These are phyloP conservation scores for Harpalus rubripes DNA, from an alignment of 2,888 invertebrate genomes.

Conservation along the genomic window DNA sequence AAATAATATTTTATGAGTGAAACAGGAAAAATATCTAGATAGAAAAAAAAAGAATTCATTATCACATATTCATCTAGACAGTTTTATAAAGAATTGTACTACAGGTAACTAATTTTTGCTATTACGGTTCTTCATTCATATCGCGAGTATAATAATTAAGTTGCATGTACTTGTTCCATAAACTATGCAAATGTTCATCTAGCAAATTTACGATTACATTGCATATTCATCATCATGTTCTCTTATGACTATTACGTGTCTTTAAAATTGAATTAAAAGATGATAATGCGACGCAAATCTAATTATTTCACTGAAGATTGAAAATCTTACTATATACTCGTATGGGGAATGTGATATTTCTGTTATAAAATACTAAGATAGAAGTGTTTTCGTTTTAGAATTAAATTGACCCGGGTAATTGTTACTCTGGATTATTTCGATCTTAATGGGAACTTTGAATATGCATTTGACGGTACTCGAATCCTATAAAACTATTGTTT, in stretches of 20 bases:
- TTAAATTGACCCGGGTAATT: too few species aligned
- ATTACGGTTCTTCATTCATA: neutral
- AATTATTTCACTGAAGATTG: neutral
- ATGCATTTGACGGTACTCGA: too few species aligned
- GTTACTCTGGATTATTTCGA: too few species aligned
- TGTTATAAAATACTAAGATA: too few species aligned
- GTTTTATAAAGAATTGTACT: neutral
- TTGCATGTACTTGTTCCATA: conserved; percentile 2
- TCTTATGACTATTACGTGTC: conserved; percentile 5
- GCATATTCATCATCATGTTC: neutral
- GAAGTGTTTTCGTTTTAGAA: too few species aligned
- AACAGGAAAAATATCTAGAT: neutral
- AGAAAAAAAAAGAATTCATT: neutral
- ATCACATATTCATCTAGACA: neutral
- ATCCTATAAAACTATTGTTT: too few species aligned
- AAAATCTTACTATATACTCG: neutral
- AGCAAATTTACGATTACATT: conserved; percentile 6
- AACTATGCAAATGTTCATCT: neutral
- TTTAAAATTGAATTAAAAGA: conserved; percentile 4
- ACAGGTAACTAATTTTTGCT: neutral
- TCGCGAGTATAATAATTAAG: neutral
- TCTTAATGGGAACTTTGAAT: too few species aligned
- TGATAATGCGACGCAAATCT: neutral
- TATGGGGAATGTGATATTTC: neutral
- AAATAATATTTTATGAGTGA: too few species aligned